Evolutionary conservation across 2,797 vertebrate species (phyloP).

Genomic region (Microctenopoma lineatum): DNA sequence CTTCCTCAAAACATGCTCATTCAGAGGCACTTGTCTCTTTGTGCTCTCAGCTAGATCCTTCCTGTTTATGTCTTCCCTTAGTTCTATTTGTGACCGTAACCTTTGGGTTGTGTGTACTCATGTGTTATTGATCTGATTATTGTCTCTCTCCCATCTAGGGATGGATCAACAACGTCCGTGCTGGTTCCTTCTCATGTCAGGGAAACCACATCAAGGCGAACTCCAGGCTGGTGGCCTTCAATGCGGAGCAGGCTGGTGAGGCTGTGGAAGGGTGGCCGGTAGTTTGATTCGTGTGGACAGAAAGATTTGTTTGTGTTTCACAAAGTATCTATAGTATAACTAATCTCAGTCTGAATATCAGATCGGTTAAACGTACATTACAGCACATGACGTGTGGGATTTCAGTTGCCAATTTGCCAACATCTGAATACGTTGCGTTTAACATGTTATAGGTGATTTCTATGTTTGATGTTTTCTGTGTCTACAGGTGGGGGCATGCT

Average conservation of each 20-base stretch:
- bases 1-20: slow-evolving; percentile 71
- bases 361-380: neutral
- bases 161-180: slow-evolving; percentile 89
- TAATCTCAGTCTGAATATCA: too few species aligned
- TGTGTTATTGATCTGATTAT: neutral
- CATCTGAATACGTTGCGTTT: too few species aligned
- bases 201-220: slow-evolving; percentile 92
- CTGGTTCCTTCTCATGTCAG: slow-evolving; percentile 79
- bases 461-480: slow-evolving; percentile 24
- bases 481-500: slow-evolving; percentile 87
- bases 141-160: slow-evolving; percentile 74
- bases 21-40: slow-evolving; percentile 29
- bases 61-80: slow-evolving; percentile 62
- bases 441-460: slow-evolving; percentile 8
- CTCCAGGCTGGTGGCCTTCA: slow-evolving; percentile 88
- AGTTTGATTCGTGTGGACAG: neutral
- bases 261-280: neutral
- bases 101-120: neutral
- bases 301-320: slow-evolving; percentile 1
- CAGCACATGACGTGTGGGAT: neutral
- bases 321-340: neutral
- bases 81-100: slow-evolving; percentile 13
- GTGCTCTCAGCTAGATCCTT: slow-evolving; percentile 62
- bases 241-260: slow-evolving; percentile 87
- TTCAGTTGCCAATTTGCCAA: too few species aligned